phyloP scores from a whole-genome alignment of 1,140 invertebrate species.

The Drosophila willistoni region DNA sequence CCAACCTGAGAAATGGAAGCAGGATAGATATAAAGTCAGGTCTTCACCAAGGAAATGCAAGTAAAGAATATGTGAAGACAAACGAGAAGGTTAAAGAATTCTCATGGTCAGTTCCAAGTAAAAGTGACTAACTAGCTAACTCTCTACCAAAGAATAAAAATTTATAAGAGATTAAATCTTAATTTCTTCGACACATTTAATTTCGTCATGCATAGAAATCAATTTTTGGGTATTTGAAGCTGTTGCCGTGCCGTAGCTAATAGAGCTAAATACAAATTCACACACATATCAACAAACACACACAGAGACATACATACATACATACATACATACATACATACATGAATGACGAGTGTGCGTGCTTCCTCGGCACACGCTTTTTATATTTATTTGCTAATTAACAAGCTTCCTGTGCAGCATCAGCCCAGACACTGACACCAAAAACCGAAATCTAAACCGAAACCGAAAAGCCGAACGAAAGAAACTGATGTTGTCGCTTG shows the following conservation, averaged over 20 bases:
- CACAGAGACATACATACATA: not conserved
- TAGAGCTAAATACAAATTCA: conserved; percentile 8
- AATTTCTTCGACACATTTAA: conserved; percentile 16
- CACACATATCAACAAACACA: conserved; percentile 14
- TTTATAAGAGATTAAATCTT: conserved; percentile 5
- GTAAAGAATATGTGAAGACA: not conserved
- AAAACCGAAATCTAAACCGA: not conserved
- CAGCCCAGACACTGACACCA: conserved; percentile 12
- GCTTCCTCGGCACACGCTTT: conserved; percentile 52
- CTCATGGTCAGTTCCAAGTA: no score
- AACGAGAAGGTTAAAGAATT: not conserved
- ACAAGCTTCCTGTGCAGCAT: conserved; percentile 55
- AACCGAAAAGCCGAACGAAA: conserved; percentile 8
- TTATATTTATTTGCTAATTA: conserved; percentile 77
- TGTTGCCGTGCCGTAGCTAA: conserved; percentile 1
- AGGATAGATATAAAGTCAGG: not conserved
- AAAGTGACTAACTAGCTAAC: not conserved
- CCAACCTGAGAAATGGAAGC: conserved; percentile 48
- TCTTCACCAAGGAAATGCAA: not conserved
- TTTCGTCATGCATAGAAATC: conserved; percentile 60
- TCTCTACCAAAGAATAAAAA: not conserved
- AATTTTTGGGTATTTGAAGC: not conserved
- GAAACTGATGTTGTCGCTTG: conserved; percentile 13
- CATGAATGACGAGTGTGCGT: conserved; percentile 40
- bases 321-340: not conserved